Evolutionary conservation across 1,140 invertebrate genomes (phyloP), one percentile per base, ranked within the genome.

Genomic region (Melitaea cinxia): DNA sequence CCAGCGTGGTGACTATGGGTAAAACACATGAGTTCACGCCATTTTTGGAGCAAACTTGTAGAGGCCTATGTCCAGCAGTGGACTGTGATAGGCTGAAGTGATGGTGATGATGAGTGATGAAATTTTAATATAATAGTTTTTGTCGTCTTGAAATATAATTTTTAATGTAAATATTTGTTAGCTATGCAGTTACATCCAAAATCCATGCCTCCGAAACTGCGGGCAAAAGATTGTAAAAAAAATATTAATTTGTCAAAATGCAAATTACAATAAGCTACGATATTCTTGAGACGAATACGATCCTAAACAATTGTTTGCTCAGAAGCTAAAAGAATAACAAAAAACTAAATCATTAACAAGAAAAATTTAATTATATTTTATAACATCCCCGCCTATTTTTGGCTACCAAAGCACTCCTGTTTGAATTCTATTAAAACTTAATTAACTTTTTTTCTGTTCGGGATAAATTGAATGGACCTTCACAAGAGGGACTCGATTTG

Each of bases 371-470:
- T 90, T 87, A 88, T 81, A 85, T 87, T 88, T 91, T 83, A 88
- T 84, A 88, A 85, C 77, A 76, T 71, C 86, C 67, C 86, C 88
- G 86, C 88, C 88, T 89, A 89, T 91, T 91, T 91, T 89, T 88
- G 82, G 88, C 88, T 91, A 91, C 88, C 85, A 88, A 73, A 77
- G 76, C 84, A 89, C 88, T 86, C 84, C 85, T 68, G 85, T 87
- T 82, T 88, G 77, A 77, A 82, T 91, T 91, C 88, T 85, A 91
- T 91, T 89, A 91, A 91, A 88, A 88, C 88, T 91, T 89, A 91
- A 91, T 91, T 91, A 91, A 91, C 83, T 89, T 89, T 88, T n/a
- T n/a, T 89, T 88, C 68, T 80, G 57, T 56, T 70, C 63, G 78
- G 78, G 83, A 88, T 86, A 86, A 87, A 85, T 87, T 80, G 82